Percentiles rank a stretch among this genome's conserved stretches.
Evolutionary conservation across 2,888 invertebrate species (phyloP).

Genomic region (Caenorhabditis sp.): DNA sequence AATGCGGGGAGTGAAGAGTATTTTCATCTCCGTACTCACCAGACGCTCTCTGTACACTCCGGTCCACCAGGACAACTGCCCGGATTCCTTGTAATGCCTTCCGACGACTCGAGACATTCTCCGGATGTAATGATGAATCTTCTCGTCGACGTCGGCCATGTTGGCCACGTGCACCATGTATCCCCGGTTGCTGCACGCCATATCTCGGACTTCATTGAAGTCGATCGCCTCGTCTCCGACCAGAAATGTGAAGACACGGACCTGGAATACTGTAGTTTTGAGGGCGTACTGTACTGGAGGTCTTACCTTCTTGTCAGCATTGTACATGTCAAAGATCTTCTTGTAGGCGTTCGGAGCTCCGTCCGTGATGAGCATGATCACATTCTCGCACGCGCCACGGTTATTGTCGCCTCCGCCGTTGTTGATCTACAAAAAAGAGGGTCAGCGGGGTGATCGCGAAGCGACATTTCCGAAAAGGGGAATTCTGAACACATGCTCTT

Average conservation of each 20-base stretch:
- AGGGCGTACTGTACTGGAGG: neutral
- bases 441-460: too few species aligned
- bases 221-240: slow-evolving; percentile 95
- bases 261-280: slow-evolving; percentile 82
- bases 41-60: slow-evolving; percentile 82
- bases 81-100: slow-evolving; percentile 83
- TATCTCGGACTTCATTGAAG: slow-evolving; percentile 88
- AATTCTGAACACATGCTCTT: too few species aligned
- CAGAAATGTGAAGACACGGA: slow-evolving; percentile 96
- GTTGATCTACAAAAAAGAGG: slow-evolving; percentile 43
- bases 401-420: slow-evolving; percentile 49
- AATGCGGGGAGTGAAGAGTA: too few species aligned
- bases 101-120: slow-evolving; percentile 97
- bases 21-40: too few species aligned
- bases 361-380: slow-evolving; percentile 98
- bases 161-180: slow-evolving; percentile 91
- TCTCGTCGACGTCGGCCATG: slow-evolving; percentile 95
- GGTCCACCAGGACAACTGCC: slow-evolving; percentile 95
- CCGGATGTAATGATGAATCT: slow-evolving; percentile 93
- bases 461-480: too few species aligned
- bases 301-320: slow-evolving; percentile 85
- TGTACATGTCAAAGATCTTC: slow-evolving; percentile 91
- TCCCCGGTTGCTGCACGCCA: slow-evolving; percentile 99
- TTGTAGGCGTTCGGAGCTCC: slow-evolving; percentile 95
- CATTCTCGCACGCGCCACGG: slow-evolving; percentile 87